Evolutionary conservation across 1,140 invertebrate genomes (phyloP).

Genomic region (Sycobia sp.): DNA sequence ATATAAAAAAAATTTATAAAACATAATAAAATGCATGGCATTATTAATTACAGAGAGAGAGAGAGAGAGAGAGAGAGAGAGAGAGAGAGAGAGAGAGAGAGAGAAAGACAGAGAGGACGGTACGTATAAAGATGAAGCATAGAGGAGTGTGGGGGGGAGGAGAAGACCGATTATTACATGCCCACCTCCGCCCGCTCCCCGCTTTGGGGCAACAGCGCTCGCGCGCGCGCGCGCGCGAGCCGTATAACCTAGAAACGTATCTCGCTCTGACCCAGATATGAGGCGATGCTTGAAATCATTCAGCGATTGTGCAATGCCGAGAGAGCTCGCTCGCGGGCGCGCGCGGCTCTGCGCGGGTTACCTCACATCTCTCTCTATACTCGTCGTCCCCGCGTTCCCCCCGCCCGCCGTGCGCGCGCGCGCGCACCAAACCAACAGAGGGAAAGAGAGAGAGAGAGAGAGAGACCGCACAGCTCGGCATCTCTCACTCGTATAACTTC

Average conservation of each 20-base stretch:
- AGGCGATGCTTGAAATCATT: constrained; percentile 65
- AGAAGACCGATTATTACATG: constrained; percentile 44
- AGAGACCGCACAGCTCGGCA: no score
- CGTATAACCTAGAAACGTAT: constrained; percentile 64
- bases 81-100: constrained; percentile 30
- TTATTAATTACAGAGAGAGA: no score
- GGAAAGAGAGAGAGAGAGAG: no score
- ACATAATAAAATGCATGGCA: constrained; percentile 11
- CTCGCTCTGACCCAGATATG: constrained; percentile 64
- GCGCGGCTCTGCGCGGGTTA: constrained; percentile 44
- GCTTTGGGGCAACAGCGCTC: constrained; percentile 59
- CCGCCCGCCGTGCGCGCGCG: background rate
- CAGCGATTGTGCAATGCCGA: constrained; percentile 61
- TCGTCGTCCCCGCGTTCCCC: no score
- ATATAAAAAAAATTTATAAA: no score
- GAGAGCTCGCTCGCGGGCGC: constrained; percentile 40
- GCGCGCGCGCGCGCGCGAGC: no score
- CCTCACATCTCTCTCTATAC: constrained; percentile 62
- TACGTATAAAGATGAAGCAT: no score
- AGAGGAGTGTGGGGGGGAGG: no score
- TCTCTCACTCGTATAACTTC: no score
- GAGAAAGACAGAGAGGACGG: no score
- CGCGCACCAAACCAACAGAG: background rate
- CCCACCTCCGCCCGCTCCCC: no score
- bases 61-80: constrained; percentile 27